Conservation (phyloP, 1,140 invertebrate genomes). For the Asobara japonica region DNA sequence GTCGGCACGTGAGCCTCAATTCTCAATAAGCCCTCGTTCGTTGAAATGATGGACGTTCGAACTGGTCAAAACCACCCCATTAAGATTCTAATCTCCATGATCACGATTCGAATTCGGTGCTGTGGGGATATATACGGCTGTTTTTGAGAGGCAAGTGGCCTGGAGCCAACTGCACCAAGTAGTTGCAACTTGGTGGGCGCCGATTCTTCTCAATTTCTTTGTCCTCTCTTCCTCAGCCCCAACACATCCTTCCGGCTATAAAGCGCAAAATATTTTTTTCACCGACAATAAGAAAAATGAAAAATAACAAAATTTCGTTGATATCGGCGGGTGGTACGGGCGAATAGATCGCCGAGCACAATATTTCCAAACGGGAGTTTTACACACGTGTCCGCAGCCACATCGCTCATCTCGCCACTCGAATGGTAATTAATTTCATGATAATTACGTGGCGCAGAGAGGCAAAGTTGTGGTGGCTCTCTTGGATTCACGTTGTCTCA, state of each 20-base stretch:
- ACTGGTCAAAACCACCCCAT: constrained; percentile 36
- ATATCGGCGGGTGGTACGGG: background rate
- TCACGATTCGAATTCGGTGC: constrained; percentile 18
- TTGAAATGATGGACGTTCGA: constrained; percentile 32
- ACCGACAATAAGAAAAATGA: too few species aligned
- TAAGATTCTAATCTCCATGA: constrained; percentile 35
- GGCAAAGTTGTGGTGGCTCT: background rate
- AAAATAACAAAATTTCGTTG: background rate
- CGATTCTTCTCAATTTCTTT: background rate
- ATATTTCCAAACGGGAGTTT: constrained; percentile 28
- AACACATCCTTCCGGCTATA: constrained; percentile 12
- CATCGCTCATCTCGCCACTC: constrained; percentile 35
- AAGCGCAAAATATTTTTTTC: background rate
- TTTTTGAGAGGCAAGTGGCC: constrained; percentile 21
- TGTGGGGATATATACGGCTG: constrained; percentile 15
- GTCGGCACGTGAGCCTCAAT: background rate
- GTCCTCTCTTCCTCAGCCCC: background rate
- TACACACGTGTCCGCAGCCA: background rate
- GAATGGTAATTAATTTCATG: constrained; percentile 35
- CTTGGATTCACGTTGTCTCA: background rate
- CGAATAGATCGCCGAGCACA: background rate
- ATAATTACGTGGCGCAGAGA: constrained; percentile 28
- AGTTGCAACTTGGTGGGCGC: background rate
- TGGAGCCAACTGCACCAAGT: constrained; percentile 5
- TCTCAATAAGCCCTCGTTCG: constrained; percentile 12